Conservation (phyloP, 2,797 vertebrate genomes). For the Periparus ater region DNA sequence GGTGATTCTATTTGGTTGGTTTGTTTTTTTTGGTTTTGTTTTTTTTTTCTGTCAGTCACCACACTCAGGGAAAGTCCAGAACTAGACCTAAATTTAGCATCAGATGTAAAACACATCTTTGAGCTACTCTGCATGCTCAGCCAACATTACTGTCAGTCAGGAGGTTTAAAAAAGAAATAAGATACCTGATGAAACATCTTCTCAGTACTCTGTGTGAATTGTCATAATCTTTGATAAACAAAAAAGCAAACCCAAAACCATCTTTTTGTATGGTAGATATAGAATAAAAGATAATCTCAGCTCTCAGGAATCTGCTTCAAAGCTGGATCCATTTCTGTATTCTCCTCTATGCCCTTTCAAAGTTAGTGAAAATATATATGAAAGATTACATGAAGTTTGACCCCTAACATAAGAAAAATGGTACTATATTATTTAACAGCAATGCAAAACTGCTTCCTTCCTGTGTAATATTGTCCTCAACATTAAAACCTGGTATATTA, state of each 20-base stretch:
- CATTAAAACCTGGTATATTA: neutral
- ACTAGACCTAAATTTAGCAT: neutral
- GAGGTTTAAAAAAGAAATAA: neutral
- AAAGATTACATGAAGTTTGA: neutral
- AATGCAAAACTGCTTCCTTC: neutral
- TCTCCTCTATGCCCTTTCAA: neutral
- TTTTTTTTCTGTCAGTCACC: neutral
- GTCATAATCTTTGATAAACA: neutral
- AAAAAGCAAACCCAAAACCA: neutral
- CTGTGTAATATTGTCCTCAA: neutral
- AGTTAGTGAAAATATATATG: neutral
- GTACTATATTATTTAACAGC: neutral
- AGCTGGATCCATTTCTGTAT: neutral
- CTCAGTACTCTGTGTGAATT: neutral
- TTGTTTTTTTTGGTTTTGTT: neutral
- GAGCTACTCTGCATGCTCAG: neutral
- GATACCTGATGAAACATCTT: neutral
- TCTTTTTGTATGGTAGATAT: neutral
- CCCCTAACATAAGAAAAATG: neutral
- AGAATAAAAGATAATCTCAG: neutral
- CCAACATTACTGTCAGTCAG: neutral
- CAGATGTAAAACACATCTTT: neutral
- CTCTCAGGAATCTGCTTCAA: neutral
- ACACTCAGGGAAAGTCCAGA: neutral
- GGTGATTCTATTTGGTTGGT: neutral